Base-by-base conservation (phyloP, 2,888 invertebrate genomes). In the Leptinotarsa peninsularis region DNA sequence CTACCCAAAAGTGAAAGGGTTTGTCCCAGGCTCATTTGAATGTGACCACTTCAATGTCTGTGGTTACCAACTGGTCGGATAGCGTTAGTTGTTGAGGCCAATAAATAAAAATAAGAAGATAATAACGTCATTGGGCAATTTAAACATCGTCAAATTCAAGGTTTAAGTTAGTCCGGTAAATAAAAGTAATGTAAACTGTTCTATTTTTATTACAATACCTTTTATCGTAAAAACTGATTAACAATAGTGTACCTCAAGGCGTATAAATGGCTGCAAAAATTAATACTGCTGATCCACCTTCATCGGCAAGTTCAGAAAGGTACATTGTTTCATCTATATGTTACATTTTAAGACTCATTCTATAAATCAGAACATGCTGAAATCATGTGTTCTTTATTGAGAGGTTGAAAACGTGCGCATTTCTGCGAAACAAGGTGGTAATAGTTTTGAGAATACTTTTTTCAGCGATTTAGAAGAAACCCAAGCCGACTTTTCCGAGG, bases 301-400 rank as follows among this genome's bases (percentile, higher is more conserved):
- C 96, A 88, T 96, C 96, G 77, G 96, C 96, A 80, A 96, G 96
- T 89, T 96, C 96, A 79, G 96, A 96, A 90, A 96, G 96, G 96
- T 96, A 93, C n/a, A 49, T 49, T 66, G 3, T 21, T 21, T 63
- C n/a, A 33, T 49, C 0, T 33, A 15, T 33, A 18, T 50, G 21
- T 23, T 13, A 23, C 21, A 67, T 27, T 14, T 67, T 23, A 1
- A 50, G 15, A 67, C 23, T 5, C 67, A 21, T 18, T 23, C 15
- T 23, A 23, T 14, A 27, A 10, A 15, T 15, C 21, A 58, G 4
- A 58, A 14, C 43, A 43, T 43, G 63, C 27, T 63, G 17, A 43
- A 23, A 14, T 21, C 58, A 14, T 23, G 58, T 23, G 17, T 49
- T 43, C 17, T 69, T 69, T 58, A 43, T 56, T 49, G 18, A 49